These are phyloP conservation scores for Asarcornis scutulata DNA, from an alignment of 2,113 vertebrate genomes.

Conservation along the genomic window DNA sequence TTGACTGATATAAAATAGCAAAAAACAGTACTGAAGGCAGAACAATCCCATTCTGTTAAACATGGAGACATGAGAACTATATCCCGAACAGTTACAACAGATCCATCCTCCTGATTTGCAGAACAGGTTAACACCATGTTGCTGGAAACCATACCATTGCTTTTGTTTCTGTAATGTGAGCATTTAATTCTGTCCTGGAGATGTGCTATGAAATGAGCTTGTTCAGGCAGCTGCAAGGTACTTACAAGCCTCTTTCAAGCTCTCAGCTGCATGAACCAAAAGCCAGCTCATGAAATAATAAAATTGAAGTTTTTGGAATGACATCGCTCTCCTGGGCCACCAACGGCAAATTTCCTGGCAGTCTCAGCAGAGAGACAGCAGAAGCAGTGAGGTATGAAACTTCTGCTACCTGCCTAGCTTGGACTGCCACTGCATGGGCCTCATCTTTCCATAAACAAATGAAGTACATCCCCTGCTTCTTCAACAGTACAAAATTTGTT, in stretches of 20 bases:
- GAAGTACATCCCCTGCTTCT: neutral
- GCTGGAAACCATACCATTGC: neutral
- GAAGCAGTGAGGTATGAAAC: neutral
- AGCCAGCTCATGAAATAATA: neutral
- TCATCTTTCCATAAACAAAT: neutral
- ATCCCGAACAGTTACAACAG: neutral
- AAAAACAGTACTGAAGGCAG: neutral
- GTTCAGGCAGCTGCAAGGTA: neutral
- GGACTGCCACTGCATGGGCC: neutral
- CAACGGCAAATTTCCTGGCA: neutral
- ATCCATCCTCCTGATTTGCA: neutral
- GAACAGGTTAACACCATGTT: neutral
- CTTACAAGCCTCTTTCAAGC: neutral
- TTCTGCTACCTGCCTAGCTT: neutral
- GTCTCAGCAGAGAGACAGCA: neutral
- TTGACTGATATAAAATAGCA: neutral
- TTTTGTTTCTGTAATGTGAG: neutral
- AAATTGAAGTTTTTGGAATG: neutral
- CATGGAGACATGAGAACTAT: neutral
- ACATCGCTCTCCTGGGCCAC: neutral
- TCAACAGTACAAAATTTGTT: neutral
- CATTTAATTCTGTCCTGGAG: neutral
- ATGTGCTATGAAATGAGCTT: neutral
- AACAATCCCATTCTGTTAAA: neutral
- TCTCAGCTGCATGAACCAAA: neutral